Evolutionary conservation across 2,113 vertebrate species (phyloP).

Genomic region (Nipponia nippon): DNA sequence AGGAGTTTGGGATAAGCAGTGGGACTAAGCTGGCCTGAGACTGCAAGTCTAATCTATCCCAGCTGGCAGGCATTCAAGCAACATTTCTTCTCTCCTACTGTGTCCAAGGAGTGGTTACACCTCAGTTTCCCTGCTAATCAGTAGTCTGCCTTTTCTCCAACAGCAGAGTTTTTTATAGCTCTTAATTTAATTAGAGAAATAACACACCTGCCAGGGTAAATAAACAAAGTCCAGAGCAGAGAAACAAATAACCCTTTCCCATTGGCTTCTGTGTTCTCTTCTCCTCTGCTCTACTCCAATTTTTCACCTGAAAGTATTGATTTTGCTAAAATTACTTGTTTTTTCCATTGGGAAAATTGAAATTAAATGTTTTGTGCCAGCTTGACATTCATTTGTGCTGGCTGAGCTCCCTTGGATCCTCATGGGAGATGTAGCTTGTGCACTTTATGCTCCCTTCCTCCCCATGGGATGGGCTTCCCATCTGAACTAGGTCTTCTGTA

Average conservation of each 20-base stretch:
- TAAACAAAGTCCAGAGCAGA: not conserved
- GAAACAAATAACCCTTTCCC: not conserved
- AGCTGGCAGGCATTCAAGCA: not conserved
- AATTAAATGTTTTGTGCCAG: not conserved
- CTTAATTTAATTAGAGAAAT: constrained; percentile 17
- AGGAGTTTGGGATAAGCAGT: not conserved
- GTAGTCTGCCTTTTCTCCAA: not conserved
- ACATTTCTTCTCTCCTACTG: not conserved
- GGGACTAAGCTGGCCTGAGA: not conserved
- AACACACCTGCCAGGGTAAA: not conserved
- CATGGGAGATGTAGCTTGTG: not conserved
- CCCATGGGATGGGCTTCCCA: not conserved
- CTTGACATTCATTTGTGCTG: not conserved
- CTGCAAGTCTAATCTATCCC: not conserved
- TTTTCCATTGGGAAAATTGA: not conserved
- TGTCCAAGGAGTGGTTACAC: not conserved
- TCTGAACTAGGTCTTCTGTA: not conserved
- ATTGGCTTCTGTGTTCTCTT: not conserved
- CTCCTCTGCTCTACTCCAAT: not conserved
- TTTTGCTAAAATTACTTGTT: not conserved
- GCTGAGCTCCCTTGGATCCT: not conserved
- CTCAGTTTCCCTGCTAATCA: not conserved
- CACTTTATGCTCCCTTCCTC: not conserved
- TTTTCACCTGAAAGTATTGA: not conserved
- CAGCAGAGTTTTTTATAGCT: not conserved